Base-by-base conservation (phyloP, 2,888 invertebrate species). In the Lasioglossum figueresi region DNA sequence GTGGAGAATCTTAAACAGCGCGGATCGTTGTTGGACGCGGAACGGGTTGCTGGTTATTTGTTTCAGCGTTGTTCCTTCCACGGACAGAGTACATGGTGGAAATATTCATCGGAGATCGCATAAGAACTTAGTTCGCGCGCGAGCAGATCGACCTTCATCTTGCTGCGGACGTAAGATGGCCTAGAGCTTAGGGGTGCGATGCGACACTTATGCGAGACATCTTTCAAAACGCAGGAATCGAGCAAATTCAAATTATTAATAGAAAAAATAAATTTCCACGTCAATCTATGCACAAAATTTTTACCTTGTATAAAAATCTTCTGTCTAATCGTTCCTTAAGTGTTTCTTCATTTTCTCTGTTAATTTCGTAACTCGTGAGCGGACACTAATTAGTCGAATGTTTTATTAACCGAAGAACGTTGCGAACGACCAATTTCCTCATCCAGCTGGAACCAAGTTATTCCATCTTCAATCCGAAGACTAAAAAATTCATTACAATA, bases 51-150 rank as follows among this genome's bases (percentile, higher is more conserved):
- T n/a, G 68, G 63, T 43, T 34, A 27, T 27, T 37, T 37, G 79
- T 74, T 68, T 16, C 74, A 12, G n/a, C 52, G 14, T 37, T 48
- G 31, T 59, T 37, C 45, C 10, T 45, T 27, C 70, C 12, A 31
- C 31, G 27, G 45, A 37, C 10, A 70, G 8, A 74, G 8, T 43
- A 23, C 71, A 52, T 83, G 23, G 12, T 72, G 76, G 31, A 66
- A 66, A 66, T 72, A 72, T 72, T 45, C 68, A 75, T 79, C n/a
- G 45, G 27, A 23, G 43, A 70, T 37, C 10, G 34, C 70, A 37
- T 70, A 40, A 45, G 66, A 66, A 66, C 66, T 8, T 34, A 8
- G 66, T 66, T 16, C 66, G 66, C 34, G 66, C 66, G 34, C 19
- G 66, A 63, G 16, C 31, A 31, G 59, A 59, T 27, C 59, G 59